Evolutionary conservation across 1,140 invertebrate genomes (phyloP).

Genomic region (Sminthurinus signatus): DNA sequence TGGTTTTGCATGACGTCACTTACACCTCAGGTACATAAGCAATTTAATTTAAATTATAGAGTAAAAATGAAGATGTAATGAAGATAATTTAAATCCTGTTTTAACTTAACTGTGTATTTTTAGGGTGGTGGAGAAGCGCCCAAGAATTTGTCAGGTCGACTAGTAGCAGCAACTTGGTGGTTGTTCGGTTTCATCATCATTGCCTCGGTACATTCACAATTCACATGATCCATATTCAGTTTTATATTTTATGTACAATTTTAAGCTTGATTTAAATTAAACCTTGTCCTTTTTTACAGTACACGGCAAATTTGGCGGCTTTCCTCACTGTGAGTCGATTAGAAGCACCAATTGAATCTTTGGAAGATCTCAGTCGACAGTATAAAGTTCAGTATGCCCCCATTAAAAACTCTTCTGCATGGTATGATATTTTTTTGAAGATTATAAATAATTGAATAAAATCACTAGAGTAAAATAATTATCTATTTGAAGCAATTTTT

Average conservation of each 20-base stretch:
- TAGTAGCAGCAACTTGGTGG: slow-evolving; percentile 96
- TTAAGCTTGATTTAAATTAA: too few species aligned
- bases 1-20: slow-evolving; percentile 99
- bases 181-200: slow-evolving; percentile 96
- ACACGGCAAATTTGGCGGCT: slow-evolving; percentile 92
- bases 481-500: too few species aligned
- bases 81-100: not conserved
- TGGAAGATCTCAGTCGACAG: slow-evolving; percentile 90
- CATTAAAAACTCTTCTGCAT: slow-evolving; percentile 69
- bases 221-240: too few species aligned
- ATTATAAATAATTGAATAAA: too few species aligned
- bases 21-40: slow-evolving; percentile 68
- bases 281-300: too few species aligned
- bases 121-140: slow-evolving; percentile 80
- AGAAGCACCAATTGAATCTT: slow-evolving; percentile 81
- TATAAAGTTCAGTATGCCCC: slow-evolving; percentile 93
- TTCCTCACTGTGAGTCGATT: slow-evolving; percentile 86
- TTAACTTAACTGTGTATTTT: too few species aligned
- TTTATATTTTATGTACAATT: too few species aligned
- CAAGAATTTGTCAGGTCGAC: slow-evolving; percentile 64
- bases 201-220: too few species aligned
- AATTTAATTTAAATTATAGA: too few species aligned
- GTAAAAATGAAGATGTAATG: too few species aligned
- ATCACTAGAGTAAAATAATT: too few species aligned
- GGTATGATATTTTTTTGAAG: too few species aligned